Evolutionary conservation across 2,888 invertebrate species (phyloP).

Genomic region (Eupithecia inturbata): DNA sequence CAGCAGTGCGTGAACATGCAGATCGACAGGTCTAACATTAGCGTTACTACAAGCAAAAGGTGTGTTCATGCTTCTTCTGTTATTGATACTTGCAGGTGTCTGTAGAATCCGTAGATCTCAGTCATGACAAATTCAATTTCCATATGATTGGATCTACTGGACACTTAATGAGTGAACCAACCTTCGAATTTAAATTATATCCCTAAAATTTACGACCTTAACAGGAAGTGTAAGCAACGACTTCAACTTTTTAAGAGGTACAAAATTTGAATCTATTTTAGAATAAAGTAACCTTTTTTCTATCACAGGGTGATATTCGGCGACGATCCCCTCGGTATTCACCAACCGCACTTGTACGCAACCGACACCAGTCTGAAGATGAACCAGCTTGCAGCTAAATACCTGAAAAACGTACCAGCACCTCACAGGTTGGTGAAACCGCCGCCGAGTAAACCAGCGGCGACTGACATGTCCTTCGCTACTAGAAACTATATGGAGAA

Average conservation of each 20-base stretch:
- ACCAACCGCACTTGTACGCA: conserved; percentile 59
- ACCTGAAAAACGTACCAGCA: conserved; percentile 57
- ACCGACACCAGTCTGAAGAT: conserved; percentile 79
- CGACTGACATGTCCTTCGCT: conserved; percentile 87
- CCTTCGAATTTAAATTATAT: too few relatives aligned
- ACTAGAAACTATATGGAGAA: conserved; percentile 88
- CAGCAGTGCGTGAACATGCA: conserved; percentile 78
- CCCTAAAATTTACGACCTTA: too few relatives aligned
- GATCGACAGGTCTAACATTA: conserved; percentile 77
- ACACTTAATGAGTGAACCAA: too few relatives aligned
- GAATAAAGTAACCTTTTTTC: not conserved
- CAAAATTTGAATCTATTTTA: too few relatives aligned
- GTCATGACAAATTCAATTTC: not conserved
- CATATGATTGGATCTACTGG: too few relatives aligned
- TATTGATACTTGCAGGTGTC: not conserved
- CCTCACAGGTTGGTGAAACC: conserved; percentile 37
- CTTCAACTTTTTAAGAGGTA: too few relatives aligned
- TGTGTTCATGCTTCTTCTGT: conserved; percentile 39
- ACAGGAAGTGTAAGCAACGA: too few relatives aligned
- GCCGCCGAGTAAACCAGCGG: conserved; percentile 46
- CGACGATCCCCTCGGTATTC: conserved; percentile 66
- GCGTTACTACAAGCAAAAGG: conserved; percentile 71
- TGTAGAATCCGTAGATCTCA: not conserved
- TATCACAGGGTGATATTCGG: conserved; percentile 72
- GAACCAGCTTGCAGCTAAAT: conserved; percentile 80